These are phyloP conservation scores for Petrocephalus microphthalmus DNA, from an alignment of 2,113 vertebrate species.

Conservation along the genomic window DNA sequence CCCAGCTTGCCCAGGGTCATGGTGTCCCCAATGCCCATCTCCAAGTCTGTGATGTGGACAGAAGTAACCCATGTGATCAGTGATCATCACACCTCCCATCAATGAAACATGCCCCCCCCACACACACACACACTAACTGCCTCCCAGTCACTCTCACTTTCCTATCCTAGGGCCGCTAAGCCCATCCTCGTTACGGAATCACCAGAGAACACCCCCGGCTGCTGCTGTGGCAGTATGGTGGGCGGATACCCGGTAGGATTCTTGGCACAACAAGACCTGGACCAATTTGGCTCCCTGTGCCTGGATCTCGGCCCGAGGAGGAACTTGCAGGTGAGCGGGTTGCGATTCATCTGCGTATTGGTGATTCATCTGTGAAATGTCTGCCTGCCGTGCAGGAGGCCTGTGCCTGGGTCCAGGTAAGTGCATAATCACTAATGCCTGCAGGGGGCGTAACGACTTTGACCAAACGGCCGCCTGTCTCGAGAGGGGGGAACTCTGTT, in stretches of 20 bases:
- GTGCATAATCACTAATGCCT: not conserved
- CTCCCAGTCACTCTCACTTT: not conserved
- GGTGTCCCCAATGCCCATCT: slow-evolving; percentile 79
- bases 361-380: slow-evolving; percentile 11
- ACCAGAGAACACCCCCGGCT: not conserved
- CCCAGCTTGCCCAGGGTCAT: slow-evolving; percentile 86
- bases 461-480: not conserved
- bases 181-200: not conserved
- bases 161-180: not conserved
- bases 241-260: not conserved
- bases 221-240: not conserved
- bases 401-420: not conserved
- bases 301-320: not conserved
- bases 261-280: not conserved
- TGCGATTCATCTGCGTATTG: not conserved
- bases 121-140: not conserved
- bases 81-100: not conserved
- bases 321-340: not conserved
- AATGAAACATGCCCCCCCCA: not conserved
- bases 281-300: not conserved
- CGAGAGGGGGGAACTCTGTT: not conserved
- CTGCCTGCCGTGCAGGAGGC: not conserved
- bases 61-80: not conserved
- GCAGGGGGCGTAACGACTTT: not conserved
- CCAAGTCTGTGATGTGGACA: slow-evolving; percentile 64